These are phyloP conservation scores for Sardinella longiceps DNA, from an alignment of 2,797 vertebrate species.

Conservation along the genomic window DNA sequence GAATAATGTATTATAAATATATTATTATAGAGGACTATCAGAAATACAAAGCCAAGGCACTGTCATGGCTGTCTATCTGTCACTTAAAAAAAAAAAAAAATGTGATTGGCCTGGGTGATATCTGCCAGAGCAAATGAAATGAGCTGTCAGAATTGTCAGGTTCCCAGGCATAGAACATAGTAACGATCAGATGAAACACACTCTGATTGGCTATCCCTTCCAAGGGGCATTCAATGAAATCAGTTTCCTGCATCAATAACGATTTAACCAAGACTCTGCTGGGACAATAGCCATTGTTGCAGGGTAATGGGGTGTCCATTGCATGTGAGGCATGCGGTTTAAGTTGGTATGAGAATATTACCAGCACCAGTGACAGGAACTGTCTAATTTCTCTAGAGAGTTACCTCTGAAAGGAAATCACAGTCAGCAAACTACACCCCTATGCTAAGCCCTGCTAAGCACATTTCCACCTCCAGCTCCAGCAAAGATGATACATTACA, in stretches of 20 bases:
- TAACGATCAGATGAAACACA: not conserved
- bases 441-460: not conserved
- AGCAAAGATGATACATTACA: not conserved
- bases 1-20: no score
- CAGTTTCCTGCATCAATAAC: not conserved
- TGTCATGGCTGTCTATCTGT: no score
- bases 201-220: not conserved
- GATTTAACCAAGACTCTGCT: not conserved
- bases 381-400: not conserved
- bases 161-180: not conserved
- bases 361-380: not conserved
- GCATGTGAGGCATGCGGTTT: not conserved
- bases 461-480: no score
- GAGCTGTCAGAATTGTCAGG: no score
- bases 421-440: not conserved
- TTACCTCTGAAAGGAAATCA: not conserved
- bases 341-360: constrained; percentile 1
- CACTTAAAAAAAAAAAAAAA: no score
- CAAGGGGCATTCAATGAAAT: not conserved
- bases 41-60: no score
- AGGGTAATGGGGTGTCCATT: not conserved
- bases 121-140: no score
- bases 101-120: no score
- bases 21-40: no score
- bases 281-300: not conserved